Base-by-base conservation (phyloP, 1,140 invertebrate species). In the Phenacoccus solenopsis region DNA sequence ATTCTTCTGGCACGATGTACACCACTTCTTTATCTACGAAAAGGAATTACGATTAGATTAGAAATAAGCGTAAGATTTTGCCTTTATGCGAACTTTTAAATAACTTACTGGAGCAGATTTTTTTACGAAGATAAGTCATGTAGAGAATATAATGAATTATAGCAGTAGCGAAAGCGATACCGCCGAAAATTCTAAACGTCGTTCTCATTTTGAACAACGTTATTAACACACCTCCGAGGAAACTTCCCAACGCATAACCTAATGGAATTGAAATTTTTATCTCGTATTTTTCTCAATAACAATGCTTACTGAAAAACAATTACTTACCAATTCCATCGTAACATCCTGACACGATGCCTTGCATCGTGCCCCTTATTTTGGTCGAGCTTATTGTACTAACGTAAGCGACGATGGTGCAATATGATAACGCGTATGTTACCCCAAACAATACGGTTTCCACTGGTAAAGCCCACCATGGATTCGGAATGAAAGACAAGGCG, bases 341-440 rank as follows among this genome's bases (percentile, higher is more conserved):
- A 64, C 21, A 25, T 10, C 59, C 59, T 5, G 59, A 64, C 9
- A 64, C 25, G 16, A 64, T 64, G 9, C 59, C 59, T 24, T 64
- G 59, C 59, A 64, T 64, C 59, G 59, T 64, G 9, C 59, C 59
- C 25, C 25, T 20, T 25, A 64, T 64, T 20, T 27, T 64, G 20
- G 59, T 24, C 25, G 59, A 64, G 25, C 59, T 64, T 25, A 64
- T 64, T 25, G 22, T 24, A 24, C 59, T 64, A 9, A 64, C 89
- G 75, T 90, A 91, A 0, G 84, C 85, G 4, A 91, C 89, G 30
- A 90, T 89, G 1, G 86, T 87, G 0, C 88, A 85, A 73, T 91
- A 91, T 72, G 87, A 87, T 0, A 92, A 77, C 0, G 89, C 89
- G 77, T 90, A 91, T 4, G 88, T 87, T 0, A 88, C 87, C 0